Evolutionary conservation across 2,888 invertebrate genomes (phyloP).

Genomic region (Himalopsyche japonica): DNA sequence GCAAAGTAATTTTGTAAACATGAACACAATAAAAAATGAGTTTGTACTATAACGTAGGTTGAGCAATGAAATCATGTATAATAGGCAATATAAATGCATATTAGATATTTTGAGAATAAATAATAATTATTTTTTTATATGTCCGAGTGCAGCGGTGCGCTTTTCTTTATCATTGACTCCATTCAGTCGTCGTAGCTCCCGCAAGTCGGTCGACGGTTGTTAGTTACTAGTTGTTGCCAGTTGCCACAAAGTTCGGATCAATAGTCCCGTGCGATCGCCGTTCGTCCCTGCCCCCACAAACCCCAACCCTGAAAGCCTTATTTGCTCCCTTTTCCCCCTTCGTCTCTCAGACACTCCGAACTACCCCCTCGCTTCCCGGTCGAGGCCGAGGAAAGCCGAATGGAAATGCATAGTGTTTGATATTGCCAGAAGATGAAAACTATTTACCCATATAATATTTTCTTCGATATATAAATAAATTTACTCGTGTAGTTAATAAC

Average conservation of each 20-base stretch:
- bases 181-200: not conserved
- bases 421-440: not conserved
- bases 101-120: no score
- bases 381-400: not conserved
- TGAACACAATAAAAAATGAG: no score
- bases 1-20: no score
- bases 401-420: not conserved
- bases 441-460: not conserved
- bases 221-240: slow-evolving; percentile 20
- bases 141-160: not conserved
- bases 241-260: slow-evolving; percentile 46
- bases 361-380: not conserved
- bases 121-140: no score
- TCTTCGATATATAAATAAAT: no score
- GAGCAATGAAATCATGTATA: no score
- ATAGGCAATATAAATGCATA: no score
- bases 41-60: no score
- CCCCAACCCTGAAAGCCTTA: not conserved
- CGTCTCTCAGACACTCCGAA: not conserved
- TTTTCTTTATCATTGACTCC: not conserved
- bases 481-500: no score
- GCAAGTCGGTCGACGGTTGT: not conserved
- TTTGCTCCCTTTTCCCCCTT: not conserved
- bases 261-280: slow-evolving; percentile 50
- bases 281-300: slow-evolving; percentile 38